Evolutionary conservation across 2,888 invertebrate species (phyloP).

Genomic region (Strigamia transsilvanica): DNA sequence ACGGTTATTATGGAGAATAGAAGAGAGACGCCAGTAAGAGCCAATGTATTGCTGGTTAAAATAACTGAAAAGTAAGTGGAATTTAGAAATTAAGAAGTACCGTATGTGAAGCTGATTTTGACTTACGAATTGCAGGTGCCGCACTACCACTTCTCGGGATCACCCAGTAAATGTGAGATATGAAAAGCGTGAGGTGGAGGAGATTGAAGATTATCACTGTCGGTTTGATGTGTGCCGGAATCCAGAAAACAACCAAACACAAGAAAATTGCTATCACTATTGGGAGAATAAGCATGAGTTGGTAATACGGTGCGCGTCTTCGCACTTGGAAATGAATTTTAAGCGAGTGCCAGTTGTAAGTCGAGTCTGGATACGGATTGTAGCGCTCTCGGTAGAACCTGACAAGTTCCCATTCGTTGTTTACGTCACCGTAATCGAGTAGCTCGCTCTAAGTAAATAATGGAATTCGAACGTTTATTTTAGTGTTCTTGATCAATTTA

Average conservation of each 20-base stretch:
- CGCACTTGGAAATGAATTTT: slow-evolving; percentile 33
- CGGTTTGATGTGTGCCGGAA: not conserved
- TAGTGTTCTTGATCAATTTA: no score
- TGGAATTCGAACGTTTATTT: not conserved
- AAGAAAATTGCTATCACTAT: not conserved
- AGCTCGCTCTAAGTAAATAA: not conserved
- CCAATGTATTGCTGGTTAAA: not conserved
- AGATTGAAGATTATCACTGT: not conserved
- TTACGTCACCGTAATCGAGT: not conserved
- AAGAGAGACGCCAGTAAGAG: slow-evolving; percentile 1
- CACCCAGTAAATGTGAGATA: slow-evolving; percentile 26
- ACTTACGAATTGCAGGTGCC: slow-evolving; percentile 26
- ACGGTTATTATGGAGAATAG: not conserved
- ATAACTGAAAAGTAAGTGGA: not conserved
- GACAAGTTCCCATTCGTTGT: slow-evolving; percentile 37
- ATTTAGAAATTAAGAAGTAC: no score
- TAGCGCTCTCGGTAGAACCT: not conserved
- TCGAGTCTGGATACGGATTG: not conserved
- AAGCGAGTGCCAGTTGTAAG: slow-evolving; percentile 22
- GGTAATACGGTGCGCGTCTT: slow-evolving; percentile 14
- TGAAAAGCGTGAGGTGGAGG: slow-evolving; percentile 9
- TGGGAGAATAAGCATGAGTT: slow-evolving; percentile 3
- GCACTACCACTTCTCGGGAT: slow-evolving; percentile 16
- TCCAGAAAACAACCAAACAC: slow-evolving; percentile 11
- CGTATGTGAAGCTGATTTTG: no score